Base-by-base conservation (phyloP, 2,797 vertebrate species). In the Xiphorhynchus erythropygius region DNA sequence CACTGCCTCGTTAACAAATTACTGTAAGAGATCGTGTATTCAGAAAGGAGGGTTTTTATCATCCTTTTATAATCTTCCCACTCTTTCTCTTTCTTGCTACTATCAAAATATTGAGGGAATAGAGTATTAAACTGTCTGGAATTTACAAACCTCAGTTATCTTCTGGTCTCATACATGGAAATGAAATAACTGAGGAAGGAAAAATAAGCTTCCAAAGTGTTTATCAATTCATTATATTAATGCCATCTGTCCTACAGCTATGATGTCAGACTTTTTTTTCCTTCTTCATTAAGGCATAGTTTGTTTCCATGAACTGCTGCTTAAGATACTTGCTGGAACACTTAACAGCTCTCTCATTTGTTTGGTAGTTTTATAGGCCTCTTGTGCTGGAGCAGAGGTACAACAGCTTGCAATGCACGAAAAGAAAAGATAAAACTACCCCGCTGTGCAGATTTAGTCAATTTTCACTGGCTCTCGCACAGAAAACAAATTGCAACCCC, bases 401-500 rank as follows among this genome's bases (percentile, higher is more conserved):
- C 96, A 97, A 97, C 97, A 97, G 97, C 97, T 97, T 98, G 97
- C 91, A 91, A 93, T 93, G 94, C 91, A 92, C 82, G 92, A 95
- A 95, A 90, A 96, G 95, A 94, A 96, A 89, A 97, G 97, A 97
- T 96, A 98, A 97, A 98, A 96, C 97, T 93, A 96, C 95, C 97
- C 97, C 15, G 94, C 98, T 98, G 97, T 82, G 97, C 95, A 97
- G 97, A 97, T 95, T 97, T 94, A 97, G 97, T 97, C 97, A 97
- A 97, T 98, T 97, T 97, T 96, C 97, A 97, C 96, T 97, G 96
- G 97, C 97, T 97, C 97, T 97, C 46, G 64, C 91, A 98, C 96
- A 98, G 97, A 97, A 98, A 98, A 97, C 97, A 97, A 98, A 98
- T 97, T 97, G 97, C 97, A 97, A 81, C 93, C 95, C 90, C 96